Evolutionary conservation across 1,140 invertebrate species (phyloP).

Genomic region (Neomicropteryx cornuta): DNA sequence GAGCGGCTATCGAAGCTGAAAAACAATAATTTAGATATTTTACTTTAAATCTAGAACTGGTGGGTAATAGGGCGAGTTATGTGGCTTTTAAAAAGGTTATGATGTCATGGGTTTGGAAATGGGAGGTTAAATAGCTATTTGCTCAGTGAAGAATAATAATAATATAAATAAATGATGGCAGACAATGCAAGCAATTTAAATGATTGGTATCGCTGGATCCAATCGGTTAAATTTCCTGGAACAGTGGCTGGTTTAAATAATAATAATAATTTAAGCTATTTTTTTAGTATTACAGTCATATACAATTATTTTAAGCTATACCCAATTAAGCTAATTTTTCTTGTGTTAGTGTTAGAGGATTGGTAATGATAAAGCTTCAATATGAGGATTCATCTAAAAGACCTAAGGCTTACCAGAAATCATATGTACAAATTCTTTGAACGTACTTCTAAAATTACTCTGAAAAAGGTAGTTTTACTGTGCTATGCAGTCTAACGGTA

Average conservation of each 20-base stretch:
- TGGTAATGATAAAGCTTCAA: too few relatives aligned
- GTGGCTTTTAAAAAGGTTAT: background rate
- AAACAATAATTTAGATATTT: conserved; percentile 13
- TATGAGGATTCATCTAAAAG: too few relatives aligned
- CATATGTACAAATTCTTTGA: too few relatives aligned
- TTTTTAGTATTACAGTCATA: too few relatives aligned
- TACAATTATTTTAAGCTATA: too few relatives aligned
- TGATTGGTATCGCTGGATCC: background rate
- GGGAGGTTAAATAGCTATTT: background rate
- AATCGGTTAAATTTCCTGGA: too few relatives aligned
- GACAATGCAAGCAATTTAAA: background rate
- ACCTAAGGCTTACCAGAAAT: too few relatives aligned
- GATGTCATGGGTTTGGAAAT: background rate
- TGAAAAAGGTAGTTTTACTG: background rate
- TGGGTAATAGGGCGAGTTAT: background rate
- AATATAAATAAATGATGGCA: background rate
- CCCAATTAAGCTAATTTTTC: too few relatives aligned
- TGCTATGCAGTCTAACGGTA: too few relatives aligned
- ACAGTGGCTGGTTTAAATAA: too few relatives aligned
- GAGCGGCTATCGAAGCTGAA: conserved; percentile 43
- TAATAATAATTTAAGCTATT: too few relatives aligned
- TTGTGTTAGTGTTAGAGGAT: too few relatives aligned
- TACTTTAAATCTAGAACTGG: background rate
- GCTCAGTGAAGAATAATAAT: background rate
- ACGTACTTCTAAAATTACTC: background rate